Evolutionary conservation across 2,797 vertebrate genomes (phyloP).

Genomic region (Percopsis omiscomaycus): DNA sequence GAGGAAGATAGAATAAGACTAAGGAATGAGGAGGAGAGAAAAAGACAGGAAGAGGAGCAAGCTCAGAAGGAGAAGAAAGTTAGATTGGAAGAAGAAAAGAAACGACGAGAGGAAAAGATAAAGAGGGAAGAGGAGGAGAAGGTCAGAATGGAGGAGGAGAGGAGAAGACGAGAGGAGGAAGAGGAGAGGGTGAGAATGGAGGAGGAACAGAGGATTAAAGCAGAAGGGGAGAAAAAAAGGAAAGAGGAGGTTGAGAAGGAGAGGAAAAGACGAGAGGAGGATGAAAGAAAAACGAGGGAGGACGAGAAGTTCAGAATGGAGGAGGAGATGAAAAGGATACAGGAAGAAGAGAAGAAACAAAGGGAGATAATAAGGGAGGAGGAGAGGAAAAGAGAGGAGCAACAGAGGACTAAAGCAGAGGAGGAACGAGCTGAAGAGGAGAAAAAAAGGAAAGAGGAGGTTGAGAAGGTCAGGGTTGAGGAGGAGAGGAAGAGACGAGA

Average conservation of each 20-base stretch:
- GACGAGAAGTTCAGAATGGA: not conserved
- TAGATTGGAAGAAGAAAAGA: slow-evolving; percentile 17
- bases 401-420: slow-evolving; percentile 1
- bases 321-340: no score
- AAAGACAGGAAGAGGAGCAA: not conserved
- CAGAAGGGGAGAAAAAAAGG: not conserved
- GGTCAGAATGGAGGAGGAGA: not conserved
- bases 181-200: not conserved
- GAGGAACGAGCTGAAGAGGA: not conserved
- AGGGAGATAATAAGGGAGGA: slow-evolving; percentile 1
- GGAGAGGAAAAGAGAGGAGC: slow-evolving; percentile 5
- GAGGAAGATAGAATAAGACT: slow-evolving; percentile 10
- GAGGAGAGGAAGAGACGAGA: slow-evolving; percentile 1
- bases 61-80: slow-evolving; percentile 9
- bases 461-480: not conserved
- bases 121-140: not conserved
- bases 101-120: not conserved
- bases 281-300: slow-evolving; percentile 1
- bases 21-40: slow-evolving; percentile 9
- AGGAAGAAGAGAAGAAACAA: slow-evolving; percentile 11
- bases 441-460: not conserved
- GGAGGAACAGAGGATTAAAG: slow-evolving; percentile 10
- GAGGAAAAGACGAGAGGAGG: slow-evolving; percentile 1
- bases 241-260: not conserved
- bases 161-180: not conserved